Percentiles rank a stretch among this genome's conserved stretches.
phyloP scores from a whole-genome alignment of 2,888 invertebrate genomes.

The Thymelicus sylvestris region DNA sequence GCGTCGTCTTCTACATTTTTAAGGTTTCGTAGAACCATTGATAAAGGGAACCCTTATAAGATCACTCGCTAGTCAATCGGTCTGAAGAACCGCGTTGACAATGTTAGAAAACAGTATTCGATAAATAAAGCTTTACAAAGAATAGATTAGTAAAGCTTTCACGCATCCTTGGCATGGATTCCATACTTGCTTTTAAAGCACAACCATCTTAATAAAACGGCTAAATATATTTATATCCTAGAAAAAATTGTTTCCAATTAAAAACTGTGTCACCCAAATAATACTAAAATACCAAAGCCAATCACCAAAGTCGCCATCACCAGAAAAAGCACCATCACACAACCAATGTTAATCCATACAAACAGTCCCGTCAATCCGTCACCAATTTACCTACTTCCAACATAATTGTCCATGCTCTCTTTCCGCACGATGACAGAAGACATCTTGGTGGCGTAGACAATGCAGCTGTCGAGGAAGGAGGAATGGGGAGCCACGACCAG shows the following conservation, averaged over 20 bases:
- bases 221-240: no score
- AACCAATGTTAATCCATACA: background rate
- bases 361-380: constrained; percentile 19
- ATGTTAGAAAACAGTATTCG: no score
- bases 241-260: no score
- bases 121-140: no score
- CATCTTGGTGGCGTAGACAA: constrained; percentile 92
- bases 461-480: constrained; percentile 94
- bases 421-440: constrained; percentile 93
- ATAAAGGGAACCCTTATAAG: constrained; percentile 1
- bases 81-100: background rate
- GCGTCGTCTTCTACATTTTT: background rate
- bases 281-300: background rate
- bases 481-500: constrained; percentile 95
- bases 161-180: no score
- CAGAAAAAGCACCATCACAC: background rate
- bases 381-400: constrained; percentile 90
- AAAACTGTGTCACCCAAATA: no score
- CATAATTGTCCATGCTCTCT: constrained; percentile 92
- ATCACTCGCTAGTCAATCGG: background rate
- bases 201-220: no score
- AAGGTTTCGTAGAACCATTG: background rate
- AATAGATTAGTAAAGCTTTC: no score
- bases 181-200: background rate
- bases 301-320: background rate